Evolutionary conservation across 1,140 invertebrate species (phyloP), one percentile per base, ranked within the genome.

Genomic region (Eriocheir sinensis): DNA sequence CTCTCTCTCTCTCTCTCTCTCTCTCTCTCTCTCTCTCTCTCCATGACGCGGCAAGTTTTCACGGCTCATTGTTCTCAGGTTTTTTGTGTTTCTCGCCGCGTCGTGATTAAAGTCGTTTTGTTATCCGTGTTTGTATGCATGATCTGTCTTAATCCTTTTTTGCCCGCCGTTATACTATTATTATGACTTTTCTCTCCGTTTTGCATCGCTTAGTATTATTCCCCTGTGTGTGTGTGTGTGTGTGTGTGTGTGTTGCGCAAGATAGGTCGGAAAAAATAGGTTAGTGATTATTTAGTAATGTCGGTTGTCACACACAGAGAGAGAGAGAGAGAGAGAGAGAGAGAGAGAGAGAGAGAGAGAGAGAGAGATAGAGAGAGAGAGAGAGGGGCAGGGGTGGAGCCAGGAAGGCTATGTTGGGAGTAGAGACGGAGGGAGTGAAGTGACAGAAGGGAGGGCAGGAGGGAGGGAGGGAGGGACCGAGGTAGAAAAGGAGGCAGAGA

Each of bases 191-290:
- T n/a, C n/a, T n/a, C n/a, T n/a, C n/a, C n/a, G 6, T 72, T n/a
- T 72, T 72, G 21, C n/a, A 48, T n/a, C 6, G n/a, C n/a, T 72
- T 72, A 27, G 27, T n/a, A 17, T 53, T 17, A 53, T 21, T 8
- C 27, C 60, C 60, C 4, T 2, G 27, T 72, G 4, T 21, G 27
- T n/a, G 17, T 72, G 27, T n/a, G 60, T 72, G 60, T 72, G 60
- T 72, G 60, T 72, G 60, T 72, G 60, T 72, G 60, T 72, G 60
- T 72, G 60, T n/a, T 72, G 60, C 21, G n/a, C n/a, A n/a, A n/a
- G n/a, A n/a, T n/a, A n/a, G n/a, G n/a, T n/a, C n/a, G n/a, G n/a
- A n/a, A n/a, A n/a, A n/a, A n/a, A n/a, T n/a, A n/a, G n/a, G n/a
- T n/a, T n/a, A n/a, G n/a, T n/a, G n/a, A n/a, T n/a, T n/a, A n/a